Base-by-base conservation (phyloP, 2,797 vertebrate genomes). In the Argentina silus region DNA sequence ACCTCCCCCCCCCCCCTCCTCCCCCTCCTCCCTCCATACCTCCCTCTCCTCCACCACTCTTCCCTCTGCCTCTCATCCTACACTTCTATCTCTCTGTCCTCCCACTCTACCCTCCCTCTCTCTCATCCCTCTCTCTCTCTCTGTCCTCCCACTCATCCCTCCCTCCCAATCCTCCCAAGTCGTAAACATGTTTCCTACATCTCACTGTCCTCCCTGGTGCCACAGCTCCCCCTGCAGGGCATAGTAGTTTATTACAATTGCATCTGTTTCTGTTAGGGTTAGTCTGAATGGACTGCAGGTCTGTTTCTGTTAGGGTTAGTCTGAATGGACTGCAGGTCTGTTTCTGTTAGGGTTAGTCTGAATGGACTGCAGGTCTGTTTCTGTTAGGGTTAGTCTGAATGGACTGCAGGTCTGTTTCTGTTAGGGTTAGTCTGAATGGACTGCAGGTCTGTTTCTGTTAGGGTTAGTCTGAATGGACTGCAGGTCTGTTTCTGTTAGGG, bases 201-300 rank as follows among this genome's bases (percentile, higher is more conserved):
- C 61, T 56, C 66, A 44, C 23, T 17, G 60, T 67, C 21, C 11
- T 67, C 45, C 27, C 57, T 77, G 75, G 19, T 21, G 51, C 48
- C 75, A 86, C 72, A 78, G 78, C 74, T 56, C 84, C 83, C 80
- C 61, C 85, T 81, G 59, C 69, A 83, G 85, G 23, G 0, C 44
- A 17, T 11, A 48, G 23, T 36, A 10, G 12, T 21, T 48, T 5
- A 80, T 11, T 73, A 70, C 74, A 80, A 4, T 23, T 10, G 1
- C 11, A 48, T 14, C 8, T 9, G n/a, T 21, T 15, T 42, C 6
- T 27, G 19, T 8, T 59, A 23, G 11, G 17, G 15, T 36, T 27
- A 56, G 0, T n/a, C n/a, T 6, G 2, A 8, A 65, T n/a, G 17
- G 3, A 55, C 36, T 47, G 10, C 5, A 27, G 7, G 51, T 55